Evolutionary conservation across 2,113 vertebrate genomes (phyloP).

Genomic region (Cyprinus carpio): DNA sequence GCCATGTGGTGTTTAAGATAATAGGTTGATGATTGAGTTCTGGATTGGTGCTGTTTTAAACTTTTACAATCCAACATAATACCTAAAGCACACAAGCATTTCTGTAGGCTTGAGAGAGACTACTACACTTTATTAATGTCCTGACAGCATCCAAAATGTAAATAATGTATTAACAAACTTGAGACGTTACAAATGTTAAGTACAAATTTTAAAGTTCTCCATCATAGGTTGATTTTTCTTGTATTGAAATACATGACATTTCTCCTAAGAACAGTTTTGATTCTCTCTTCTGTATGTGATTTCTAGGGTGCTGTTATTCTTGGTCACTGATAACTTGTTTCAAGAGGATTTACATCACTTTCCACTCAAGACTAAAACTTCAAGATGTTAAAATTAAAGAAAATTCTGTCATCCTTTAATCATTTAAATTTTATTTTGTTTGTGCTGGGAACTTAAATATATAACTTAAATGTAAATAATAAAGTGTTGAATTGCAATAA

Average conservation of each 20-base stretch:
- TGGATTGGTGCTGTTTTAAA: background rate
- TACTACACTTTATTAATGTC: too few species aligned
- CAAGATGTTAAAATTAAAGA: background rate
- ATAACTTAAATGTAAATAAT: background rate
- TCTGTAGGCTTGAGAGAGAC: too few species aligned
- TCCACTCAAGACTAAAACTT: background rate
- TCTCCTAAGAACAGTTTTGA: background rate
- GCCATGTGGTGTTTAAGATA: background rate
- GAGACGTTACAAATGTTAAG: background rate
- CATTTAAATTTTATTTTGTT: background rate
- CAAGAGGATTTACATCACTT: background rate
- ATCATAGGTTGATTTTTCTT: background rate
- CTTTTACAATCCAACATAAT: background rate
- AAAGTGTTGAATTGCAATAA: too few species aligned
- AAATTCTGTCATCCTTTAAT: too few species aligned
- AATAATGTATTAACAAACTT: too few species aligned
- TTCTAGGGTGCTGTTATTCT: background rate
- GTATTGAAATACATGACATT: background rate
- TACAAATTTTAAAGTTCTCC: background rate
- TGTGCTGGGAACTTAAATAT: background rate
- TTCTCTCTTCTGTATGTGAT: background rate
- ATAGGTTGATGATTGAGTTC: background rate
- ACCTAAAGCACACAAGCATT: background rate
- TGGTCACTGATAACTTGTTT: background rate
- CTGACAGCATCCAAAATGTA: too few species aligned